Evolutionary conservation across 2,888 invertebrate species (phyloP).

Genomic region (Platycnemis pennipes): DNA sequence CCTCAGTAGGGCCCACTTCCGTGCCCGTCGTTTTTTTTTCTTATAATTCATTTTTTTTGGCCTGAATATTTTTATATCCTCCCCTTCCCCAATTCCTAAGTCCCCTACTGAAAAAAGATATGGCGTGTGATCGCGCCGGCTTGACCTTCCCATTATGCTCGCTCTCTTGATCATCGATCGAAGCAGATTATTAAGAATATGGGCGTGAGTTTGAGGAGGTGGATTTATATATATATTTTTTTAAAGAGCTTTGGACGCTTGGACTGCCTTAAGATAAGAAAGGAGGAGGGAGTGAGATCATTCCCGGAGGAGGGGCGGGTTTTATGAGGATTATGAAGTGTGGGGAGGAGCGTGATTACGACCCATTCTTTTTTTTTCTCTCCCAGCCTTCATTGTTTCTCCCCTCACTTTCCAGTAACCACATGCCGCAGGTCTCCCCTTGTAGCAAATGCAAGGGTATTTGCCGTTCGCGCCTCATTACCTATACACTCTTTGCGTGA

Average conservation of each 20-base stretch:
- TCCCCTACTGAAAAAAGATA: slow-evolving; percentile 38
- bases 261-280: slow-evolving; percentile 43
- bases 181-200: slow-evolving; percentile 54
- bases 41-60: slow-evolving; percentile 42
- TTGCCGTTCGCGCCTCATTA: slow-evolving; percentile 23
- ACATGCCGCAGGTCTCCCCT: slow-evolving; percentile 3
- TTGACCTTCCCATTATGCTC: slow-evolving; percentile 62
- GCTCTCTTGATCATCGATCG: slow-evolving; percentile 62
- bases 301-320: not conserved
- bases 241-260: slow-evolving; percentile 40
- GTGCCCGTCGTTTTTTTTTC: slow-evolving; percentile 46
- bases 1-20: slow-evolving; percentile 64
- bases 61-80: slow-evolving; percentile 26
- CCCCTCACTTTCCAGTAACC: not conserved
- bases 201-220: slow-evolving; percentile 25
- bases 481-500: not conserved
- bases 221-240: slow-evolving; percentile 21
- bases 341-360: slow-evolving; percentile 46
- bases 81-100: not conserved
- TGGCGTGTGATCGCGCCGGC: slow-evolving; percentile 60
- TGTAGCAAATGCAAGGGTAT: not conserved
- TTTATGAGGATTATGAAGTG: not conserved
- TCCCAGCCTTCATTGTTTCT: not conserved
- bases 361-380: slow-evolving; percentile 10
- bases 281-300: not conserved